These are phyloP conservation scores for Gephyroberyx darwinii DNA, from an alignment of 2,797 vertebrate species.

Conservation along the genomic window DNA sequence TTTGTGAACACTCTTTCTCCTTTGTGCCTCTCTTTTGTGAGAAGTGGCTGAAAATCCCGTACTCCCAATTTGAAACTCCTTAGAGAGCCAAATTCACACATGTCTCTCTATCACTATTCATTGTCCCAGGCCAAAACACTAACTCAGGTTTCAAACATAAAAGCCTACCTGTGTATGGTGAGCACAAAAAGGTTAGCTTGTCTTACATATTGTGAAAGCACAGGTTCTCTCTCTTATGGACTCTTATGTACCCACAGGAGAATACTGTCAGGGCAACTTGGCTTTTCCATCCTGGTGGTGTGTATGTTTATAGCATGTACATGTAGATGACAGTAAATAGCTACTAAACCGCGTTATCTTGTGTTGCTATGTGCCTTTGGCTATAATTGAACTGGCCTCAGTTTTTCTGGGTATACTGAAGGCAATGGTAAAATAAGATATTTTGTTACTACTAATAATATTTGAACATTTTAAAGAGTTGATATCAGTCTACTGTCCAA, in stretches of 20 bases:
- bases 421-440: not conserved
- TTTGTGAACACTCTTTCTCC: slow-evolving; percentile 8
- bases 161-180: not conserved
- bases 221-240: slow-evolving; percentile 22
- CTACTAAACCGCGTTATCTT: not conserved
- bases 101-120: slow-evolving; percentile 28
- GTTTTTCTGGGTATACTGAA: not conserved
- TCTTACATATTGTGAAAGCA: slow-evolving; percentile 31
- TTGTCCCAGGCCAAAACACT: slow-evolving; percentile 33
- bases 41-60: slow-evolving; percentile 4
- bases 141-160: slow-evolving; percentile 56
- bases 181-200: slow-evolving; percentile 30
- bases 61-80: slow-evolving; percentile 49
- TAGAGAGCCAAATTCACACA: slow-evolving; percentile 38
- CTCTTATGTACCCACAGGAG: slow-evolving; percentile 40
- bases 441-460: too few relatives aligned
- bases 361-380: not conserved
- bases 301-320: slow-evolving; percentile 34
- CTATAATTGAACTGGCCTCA: not conserved
- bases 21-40: slow-evolving; percentile 27
- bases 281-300: slow-evolving; percentile 36
- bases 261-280: slow-evolving; percentile 24
- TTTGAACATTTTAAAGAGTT: too few relatives aligned
- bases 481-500: too few relatives aligned
- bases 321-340: not conserved